Base-by-base conservation (phyloP, 2,113 vertebrate genomes). In the Xiphias gladius region DNA sequence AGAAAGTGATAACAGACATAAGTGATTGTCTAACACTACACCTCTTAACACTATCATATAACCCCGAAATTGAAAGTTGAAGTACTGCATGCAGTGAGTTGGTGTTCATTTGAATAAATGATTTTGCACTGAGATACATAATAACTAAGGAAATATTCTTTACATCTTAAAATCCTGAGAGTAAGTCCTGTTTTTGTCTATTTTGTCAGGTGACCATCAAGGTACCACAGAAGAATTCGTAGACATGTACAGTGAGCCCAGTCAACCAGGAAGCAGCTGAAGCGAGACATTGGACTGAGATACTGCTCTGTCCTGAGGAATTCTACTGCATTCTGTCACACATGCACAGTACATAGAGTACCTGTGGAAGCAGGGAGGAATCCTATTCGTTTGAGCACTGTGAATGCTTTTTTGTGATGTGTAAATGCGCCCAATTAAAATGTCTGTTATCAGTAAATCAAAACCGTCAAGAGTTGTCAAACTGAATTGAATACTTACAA, bases 161-260 rank as follows among this genome's bases (percentile, higher is more conserved):
- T 28, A 32, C 24, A 32, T 74, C 12, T 71, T 7, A 41, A 5
- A 67, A 14, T 17, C 24, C 4, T n/a, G 28, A 64, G 3, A 48
- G 3, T 59, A 10, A 37, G 2, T 2, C 12, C 3, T 24, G 0
- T 52, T 28, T 75, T 17, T 71, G 19, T 58, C 16, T 61, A 17
- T 84, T 14, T 83, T 72, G 28, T 37, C 66, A 99, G 97, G 97
- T 99, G 89, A 97, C 96, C 0, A 88, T 96, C 64, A 98, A 96
- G 90, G 94, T 98, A 2, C 96, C 95, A 0, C 96, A 97, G 95
- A 99, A 99, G 86, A 98, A 97, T 82, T 98, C 97, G 0, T 98
- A 93, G 93, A 92, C 7, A 0, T 69, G 48, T 8, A 30, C 52
- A 57, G 26, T 28, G 57, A 70, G 4, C 16, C 19, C 13, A 50